A percentile compares a stretch with the other conserved stretches of the same genome.
Evolutionary conservation across 2,797 vertebrate species (phyloP).

Genomic region (Brachyalestes nurse): DNA sequence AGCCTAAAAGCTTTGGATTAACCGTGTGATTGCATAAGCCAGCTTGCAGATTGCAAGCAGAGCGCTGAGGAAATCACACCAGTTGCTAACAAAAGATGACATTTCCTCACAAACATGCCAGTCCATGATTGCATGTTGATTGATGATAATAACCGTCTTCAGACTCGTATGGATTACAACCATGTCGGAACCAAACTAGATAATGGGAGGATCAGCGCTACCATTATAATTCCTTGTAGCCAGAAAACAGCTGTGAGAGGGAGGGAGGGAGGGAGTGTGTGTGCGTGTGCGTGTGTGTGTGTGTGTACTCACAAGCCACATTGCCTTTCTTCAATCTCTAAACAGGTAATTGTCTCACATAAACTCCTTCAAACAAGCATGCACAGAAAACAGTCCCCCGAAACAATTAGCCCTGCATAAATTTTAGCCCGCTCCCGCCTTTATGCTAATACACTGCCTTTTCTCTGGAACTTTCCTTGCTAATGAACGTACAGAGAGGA

Average conservation of each 20-base stretch:
- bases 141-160: slow-evolving; percentile 40
- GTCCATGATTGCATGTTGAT: slow-evolving; percentile 31
- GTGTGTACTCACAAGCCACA: slow-evolving; percentile 10
- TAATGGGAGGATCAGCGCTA: slow-evolving; percentile 25
- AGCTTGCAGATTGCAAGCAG: slow-evolving; percentile 16
- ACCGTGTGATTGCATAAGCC: slow-evolving; percentile 7
- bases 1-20: slow-evolving; percentile 18
- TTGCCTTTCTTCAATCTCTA: slow-evolving; percentile 14
- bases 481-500: slow-evolving; percentile 44
- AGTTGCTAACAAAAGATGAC: slow-evolving; percentile 27
- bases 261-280: neutral
- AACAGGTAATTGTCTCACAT: slow-evolving; percentile 46
- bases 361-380: slow-evolving; percentile 38
- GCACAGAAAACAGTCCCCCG: slow-evolving; percentile 33
- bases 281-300: neutral
- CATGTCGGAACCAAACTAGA: slow-evolving; percentile 29
- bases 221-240: slow-evolving; percentile 29
- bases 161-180: slow-evolving; percentile 19
- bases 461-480: slow-evolving; percentile 27
- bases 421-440: slow-evolving; percentile 28
- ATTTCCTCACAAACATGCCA: slow-evolving; percentile 24
- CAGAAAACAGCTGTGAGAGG: slow-evolving; percentile 15
- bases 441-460: slow-evolving; percentile 38
- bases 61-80: slow-evolving; percentile 16
- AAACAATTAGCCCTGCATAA: slow-evolving; percentile 50